phyloP scores from a whole-genome alignment of 2,113 vertebrate genomes.

The Lutjanus erythropterus region DNA sequence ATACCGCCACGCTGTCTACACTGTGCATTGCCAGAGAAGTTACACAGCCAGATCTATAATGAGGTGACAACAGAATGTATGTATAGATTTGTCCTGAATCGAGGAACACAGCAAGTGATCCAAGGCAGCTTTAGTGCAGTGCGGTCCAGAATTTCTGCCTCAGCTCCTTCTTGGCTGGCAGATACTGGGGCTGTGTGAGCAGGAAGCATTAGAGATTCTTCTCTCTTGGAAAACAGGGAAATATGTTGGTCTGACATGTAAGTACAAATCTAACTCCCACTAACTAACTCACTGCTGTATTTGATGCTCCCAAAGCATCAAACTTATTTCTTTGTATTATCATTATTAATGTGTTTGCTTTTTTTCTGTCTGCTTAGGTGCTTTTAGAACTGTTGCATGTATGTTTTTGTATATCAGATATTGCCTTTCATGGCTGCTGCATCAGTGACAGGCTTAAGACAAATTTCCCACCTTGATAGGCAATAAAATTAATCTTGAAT shows the following conservation, averaged over 20 bases:
- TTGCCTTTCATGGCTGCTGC: too few relatives aligned
- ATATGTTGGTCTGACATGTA: background rate
- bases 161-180: background rate
- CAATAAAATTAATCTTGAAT: too few relatives aligned
- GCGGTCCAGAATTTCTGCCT: conserved; percentile 1
- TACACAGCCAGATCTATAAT: conserved; percentile 43
- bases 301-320: too few relatives aligned
- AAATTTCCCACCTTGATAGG: too few relatives aligned
- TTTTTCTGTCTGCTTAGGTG: too few relatives aligned
- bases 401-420: too few relatives aligned
- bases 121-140: background rate
- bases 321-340: too few relatives aligned
- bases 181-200: background rate
- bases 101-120: conserved; percentile 26
- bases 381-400: too few relatives aligned
- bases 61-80: conserved; percentile 22
- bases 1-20: background rate
- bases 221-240: background rate
- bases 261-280: too few relatives aligned
- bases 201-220: background rate
- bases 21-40: conserved; percentile 13
- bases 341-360: too few relatives aligned
- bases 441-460: too few relatives aligned
- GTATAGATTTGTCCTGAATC: conserved; percentile 47
- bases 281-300: too few relatives aligned